A percentile compares a stretch with the other conserved stretches of the same genome.
Evolutionary conservation across 2,113 vertebrate species (phyloP).

Genomic region (Penelope pileata): DNA sequence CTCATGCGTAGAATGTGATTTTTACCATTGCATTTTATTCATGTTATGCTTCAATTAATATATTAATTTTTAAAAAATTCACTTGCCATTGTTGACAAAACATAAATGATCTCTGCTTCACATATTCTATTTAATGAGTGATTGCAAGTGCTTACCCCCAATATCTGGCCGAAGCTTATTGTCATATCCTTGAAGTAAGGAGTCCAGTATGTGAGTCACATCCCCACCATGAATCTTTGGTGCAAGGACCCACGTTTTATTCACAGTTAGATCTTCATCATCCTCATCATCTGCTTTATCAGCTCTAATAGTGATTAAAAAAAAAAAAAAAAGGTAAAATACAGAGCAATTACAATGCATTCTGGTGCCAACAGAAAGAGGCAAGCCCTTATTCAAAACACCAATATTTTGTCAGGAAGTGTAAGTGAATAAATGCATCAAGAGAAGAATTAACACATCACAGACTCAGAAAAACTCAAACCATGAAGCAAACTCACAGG

Average conservation of each 20-base stretch:
- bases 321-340: slow-evolving; percentile 37
- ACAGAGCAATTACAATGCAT: neutral
- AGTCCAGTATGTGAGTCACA: slow-evolving; percentile 93
- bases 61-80: neutral
- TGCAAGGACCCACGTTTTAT: slow-evolving; percentile 96
- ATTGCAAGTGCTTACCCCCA: slow-evolving; percentile 82
- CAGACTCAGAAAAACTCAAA: neutral
- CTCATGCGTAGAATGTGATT: neutral
- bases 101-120: neutral
- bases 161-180: slow-evolving; percentile 96
- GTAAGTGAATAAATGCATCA: neutral
- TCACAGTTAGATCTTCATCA: slow-evolving; percentile 91
- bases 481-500: neutral
- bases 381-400: neutral
- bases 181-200: slow-evolving; percentile 92
- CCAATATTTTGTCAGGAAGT: neutral
- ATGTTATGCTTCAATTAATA: neutral
- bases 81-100: neutral
- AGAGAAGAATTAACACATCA: neutral
- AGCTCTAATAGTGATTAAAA: slow-evolving; percentile 68
- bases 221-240: slow-evolving; percentile 96
- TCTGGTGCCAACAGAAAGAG: neutral
- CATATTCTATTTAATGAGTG: neutral
- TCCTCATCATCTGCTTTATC: slow-evolving; percentile 94
- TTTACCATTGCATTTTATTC: neutral